Base-by-base conservation (phyloP, 2,888 invertebrate species). In the Drosophila monieri region DNA sequence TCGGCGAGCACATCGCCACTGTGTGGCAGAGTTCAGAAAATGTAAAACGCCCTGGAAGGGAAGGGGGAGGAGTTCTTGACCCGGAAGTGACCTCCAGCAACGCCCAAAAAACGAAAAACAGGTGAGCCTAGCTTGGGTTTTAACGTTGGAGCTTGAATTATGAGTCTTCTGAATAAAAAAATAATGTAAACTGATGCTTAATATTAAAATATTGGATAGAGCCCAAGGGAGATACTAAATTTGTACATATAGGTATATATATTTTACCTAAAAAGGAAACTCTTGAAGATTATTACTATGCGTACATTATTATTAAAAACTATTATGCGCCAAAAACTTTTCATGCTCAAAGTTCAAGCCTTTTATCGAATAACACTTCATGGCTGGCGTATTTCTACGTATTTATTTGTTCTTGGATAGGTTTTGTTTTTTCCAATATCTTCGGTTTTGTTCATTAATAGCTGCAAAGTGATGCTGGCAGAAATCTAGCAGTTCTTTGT, bases 401-500 rank as follows among this genome's bases (percentile, higher is more conserved):
- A 73, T 59, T 51, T 49, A 54, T 43, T 51, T 48, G 48, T 74
- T 67, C 48, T 64, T 52, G 51, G 58, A 58, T 61, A 46, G 46
- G 64, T 69, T 65, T 41, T 68, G 57, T 68, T 53, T 51, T 59
- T 47, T 15, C 44, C 56, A 47, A 47, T 62, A 52, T 57, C 37
- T 39, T 56, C 43, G 43, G 55, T 65, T 55, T 48, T 62, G 54
- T 57, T 68, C 55, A 77, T 74, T 84, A 86, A 86, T 83, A 64
- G 80, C 77, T 69, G 59, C 79, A 68, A 85, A 88, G 68, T 81
- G 79, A 78, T 81, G 78, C 62, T 70, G 71, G 70, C 73, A 72
- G 49, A 69, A 69, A 69, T 51, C 54, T 27, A 27, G 27, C 27
- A 27, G 37, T 25, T 71, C 80, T 78, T 78, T 85, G 74, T 76